Evolutionary conservation across 2,888 invertebrate genomes (phyloP), one percentile per base, ranked within the genome.

Genomic region (Miltochrista miniata): DNA sequence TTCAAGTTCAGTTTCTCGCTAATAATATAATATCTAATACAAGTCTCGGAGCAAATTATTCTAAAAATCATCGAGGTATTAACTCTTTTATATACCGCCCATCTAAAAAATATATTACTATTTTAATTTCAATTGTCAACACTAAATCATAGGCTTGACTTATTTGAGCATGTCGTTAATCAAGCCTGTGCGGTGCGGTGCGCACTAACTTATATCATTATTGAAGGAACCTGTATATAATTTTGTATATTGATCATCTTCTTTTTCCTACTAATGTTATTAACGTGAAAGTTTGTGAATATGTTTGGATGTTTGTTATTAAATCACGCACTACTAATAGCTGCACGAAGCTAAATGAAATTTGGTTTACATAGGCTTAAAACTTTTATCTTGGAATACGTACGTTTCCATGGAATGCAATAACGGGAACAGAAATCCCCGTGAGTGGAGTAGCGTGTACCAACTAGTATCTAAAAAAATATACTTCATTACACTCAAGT

Each of bases 121-220:
- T 47, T 41, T 43, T 44, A 39, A 33, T 34, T 49, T 43, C 30
- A 29, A 49, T 49, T 39, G 39, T 29, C 34, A 24, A 9, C 39
- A 49, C 38, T 49, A 49, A 49, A 49, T 49, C 39, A 44, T 35
- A 35, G 12, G 29, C 35, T 14, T 43, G 35, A 31, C 40, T 41
- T 40, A 50, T 35, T 40, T 45, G 39, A 18, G 13, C 12, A 15
- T 31, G 15, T 31, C 30, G 45, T 45, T 45, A 40, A 50, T 49
- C 39, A 49, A 29, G 33, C 14, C 18, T 48, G 29, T n/a, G n/a
- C n/a, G 33, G 35, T 39, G 39, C 33, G 31, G 33, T 1, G 39
- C n/a, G 33, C n/a, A n/a, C n/a, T 46, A 39, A 33, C 10, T 46
- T 33, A 46, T 39, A 33, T 46, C 33, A 39, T 31, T 31, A 39